Evolutionary conservation across 2,797 vertebrate species (phyloP).

Genomic region (Fringilla coelebs): DNA sequence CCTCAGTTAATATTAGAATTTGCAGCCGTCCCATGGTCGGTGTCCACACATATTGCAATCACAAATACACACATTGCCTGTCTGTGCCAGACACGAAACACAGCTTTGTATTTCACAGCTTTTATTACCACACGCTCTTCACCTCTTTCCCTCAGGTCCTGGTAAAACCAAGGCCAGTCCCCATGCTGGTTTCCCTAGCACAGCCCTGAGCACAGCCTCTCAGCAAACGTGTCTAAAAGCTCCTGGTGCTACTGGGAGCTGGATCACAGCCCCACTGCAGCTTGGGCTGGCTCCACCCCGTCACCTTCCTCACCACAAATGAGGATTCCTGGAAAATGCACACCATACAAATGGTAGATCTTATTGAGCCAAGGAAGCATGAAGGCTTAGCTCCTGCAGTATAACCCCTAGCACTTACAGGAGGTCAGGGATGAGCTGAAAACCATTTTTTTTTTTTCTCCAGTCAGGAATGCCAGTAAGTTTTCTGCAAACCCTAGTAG

Average conservation of each 20-base stretch:
- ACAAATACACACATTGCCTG: too few species aligned
- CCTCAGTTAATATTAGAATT: too few species aligned
- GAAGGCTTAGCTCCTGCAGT: neutral
- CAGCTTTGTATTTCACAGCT: too few species aligned
- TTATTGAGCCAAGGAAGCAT: neutral
- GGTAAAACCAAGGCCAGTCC: neutral
- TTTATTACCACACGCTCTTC: neutral
- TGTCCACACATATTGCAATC: too few species aligned
- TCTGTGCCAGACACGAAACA: too few species aligned
- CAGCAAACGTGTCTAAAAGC: neutral
- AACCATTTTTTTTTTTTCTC: neutral
- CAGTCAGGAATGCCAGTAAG: neutral
- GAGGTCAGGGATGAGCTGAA: neutral
- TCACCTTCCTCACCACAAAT: neutral
- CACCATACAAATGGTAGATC: neutral
- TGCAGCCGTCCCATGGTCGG: too few species aligned
- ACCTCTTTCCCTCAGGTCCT: neutral
- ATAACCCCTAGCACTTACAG: neutral
- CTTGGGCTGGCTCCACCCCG: neutral
- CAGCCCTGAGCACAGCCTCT: neutral
- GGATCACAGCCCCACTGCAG: neutral
- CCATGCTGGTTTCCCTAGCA: neutral
- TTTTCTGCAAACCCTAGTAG: neutral
- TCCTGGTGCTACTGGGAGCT: neutral
- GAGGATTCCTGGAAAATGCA: neutral